Evolutionary conservation across 2,797 vertebrate genomes (phyloP), one percentile per base, ranked within the genome.

Genomic region (Pipistrellus pygmaeus): DNA sequence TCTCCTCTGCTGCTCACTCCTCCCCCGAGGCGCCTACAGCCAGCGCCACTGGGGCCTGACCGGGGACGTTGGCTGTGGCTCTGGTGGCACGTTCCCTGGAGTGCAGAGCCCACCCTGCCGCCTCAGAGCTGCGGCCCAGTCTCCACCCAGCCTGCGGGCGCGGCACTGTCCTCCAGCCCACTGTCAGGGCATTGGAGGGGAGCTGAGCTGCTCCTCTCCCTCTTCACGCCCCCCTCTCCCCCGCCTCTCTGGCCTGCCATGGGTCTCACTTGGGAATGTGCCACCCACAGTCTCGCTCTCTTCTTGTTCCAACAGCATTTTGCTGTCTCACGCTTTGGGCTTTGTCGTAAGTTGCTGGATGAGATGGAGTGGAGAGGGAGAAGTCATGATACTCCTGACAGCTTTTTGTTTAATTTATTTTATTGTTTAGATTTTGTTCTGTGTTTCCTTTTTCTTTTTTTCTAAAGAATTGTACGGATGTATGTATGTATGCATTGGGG

Each of bases 111-210:
- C 0, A 9, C 13, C 41, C 32, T 75, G 21, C 90, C 32, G 25
- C 30, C 30, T 12, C 35, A n/a, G 73, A 83, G 71, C 30, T 71
- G 76, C 13, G 6, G 7, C 64, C 62, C 44, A 44, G 30, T 32
- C 27, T 12, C 35, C 25, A 11, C 7, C 25, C 21, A n/a, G 51
- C 20, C 2, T 21, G 25, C 10, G 8, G 10, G 44, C 44, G 8
- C 10, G 2, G 44, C 44, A 11, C 51, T 18, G 15, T 15, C 13
- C 25, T 41, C 57, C 71, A 20, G 55, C 35, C 27, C 62, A 14
- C 25, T 18, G n/a, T 30, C 13, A 4, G 11, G 13, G 46, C 7
- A 0, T 27, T 38, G 3, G 6, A 20, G 15, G 11, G 23, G 4
- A 46, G n/a, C 18, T 27, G 27, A 51, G 10, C 6, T 1, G 8